Base-by-base conservation (phyloP, 1,140 invertebrate genomes). In the Drosophila ambigua region DNA sequence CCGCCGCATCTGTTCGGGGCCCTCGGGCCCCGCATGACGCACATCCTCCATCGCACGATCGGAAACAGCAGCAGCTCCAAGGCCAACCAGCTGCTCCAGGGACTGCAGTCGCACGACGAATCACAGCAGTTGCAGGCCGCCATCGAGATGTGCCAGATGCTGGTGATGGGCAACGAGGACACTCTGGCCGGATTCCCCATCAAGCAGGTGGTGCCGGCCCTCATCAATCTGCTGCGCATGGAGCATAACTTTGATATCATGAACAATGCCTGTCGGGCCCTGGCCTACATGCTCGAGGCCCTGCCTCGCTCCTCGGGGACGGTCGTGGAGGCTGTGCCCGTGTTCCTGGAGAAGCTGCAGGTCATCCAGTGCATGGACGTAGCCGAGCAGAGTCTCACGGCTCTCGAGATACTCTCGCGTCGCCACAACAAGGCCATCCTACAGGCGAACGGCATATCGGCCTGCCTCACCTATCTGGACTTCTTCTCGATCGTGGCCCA, bases 211-310 rank as follows among this genome's bases (percentile, higher is more conserved):
- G 98, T 99, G 11, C 98, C 98, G 9, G 98, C 98, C 2, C 94
- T 99, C 2, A 97, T 98, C 45, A 96, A 94, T 81, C 92, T 98
- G 31, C 94, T 98, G 2, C 95, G 96, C 26, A 97, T 98, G 94
- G 97, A 98, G 89, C 98, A 99, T 91, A 99, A 99, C 93, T 99
- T 99, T 93, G 99, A 99, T 92, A 99, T 99, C 94, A 99, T 99
- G 98, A 99, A 99, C 90, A 98, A 99, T 92, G 98, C 98, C 0
- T 99, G 98, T 92, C 96, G 99, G 49, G 98, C 98, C 6, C 94
- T 99, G 9, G 99, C 98, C 0, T 99, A 99, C 92, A 99, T 99
- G 98, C 97, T 99, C 95, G 99, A 99, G 93, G 98, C 98, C 3
- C 90, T 99, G 54, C 99, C 99, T 0, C 95, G 99, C 41, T 99